These are phyloP conservation scores for Miltochrista miniata DNA, from an alignment of 2,888 invertebrate species.

Conservation along the genomic window DNA sequence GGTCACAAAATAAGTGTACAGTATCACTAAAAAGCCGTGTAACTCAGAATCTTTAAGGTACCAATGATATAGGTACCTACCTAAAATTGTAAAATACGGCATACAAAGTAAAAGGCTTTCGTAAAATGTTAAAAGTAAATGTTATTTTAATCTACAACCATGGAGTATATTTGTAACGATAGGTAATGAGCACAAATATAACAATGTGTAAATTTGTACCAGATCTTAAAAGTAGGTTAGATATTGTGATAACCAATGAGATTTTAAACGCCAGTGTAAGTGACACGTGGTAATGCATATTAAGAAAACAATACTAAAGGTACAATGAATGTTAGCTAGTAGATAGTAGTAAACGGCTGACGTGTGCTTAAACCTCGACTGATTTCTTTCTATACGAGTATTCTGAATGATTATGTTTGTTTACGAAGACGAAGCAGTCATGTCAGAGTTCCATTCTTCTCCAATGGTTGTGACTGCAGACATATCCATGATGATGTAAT, in stretches of 20 bases:
- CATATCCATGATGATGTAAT: conserved; percentile 64
- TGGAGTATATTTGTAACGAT: conserved; percentile 49
- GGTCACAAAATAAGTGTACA: conserved; percentile 60
- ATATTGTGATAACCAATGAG: conserved; percentile 82
- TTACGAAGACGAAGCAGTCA: conserved; percentile 55
- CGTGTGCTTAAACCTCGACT: conserved; percentile 69
- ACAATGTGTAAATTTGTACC: conserved; percentile 74
- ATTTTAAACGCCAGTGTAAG: conserved; percentile 70
- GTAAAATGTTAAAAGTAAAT: conserved; percentile 30
- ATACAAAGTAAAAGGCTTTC: conserved; percentile 42
- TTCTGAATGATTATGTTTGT: conserved; percentile 48
- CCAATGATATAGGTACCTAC: conserved; percentile 22
- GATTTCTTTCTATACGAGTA: conserved; percentile 55
- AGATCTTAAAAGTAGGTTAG: conserved; percentile 78
- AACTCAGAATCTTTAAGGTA: conserved; percentile 27
- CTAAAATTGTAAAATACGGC: conserved; percentile 28
- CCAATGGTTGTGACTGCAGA: conserved; percentile 79
- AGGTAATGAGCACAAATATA: conserved; percentile 71
- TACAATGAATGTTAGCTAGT: conserved; percentile 78
- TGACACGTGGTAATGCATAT: conserved; percentile 65
- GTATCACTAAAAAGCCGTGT: conserved; percentile 18
- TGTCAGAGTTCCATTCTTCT: conserved; percentile 49
- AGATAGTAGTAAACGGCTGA: conserved; percentile 61
- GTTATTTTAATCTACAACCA: conserved; percentile 33
- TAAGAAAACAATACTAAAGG: conserved; percentile 62